Percentiles rank a stretch among this genome's conserved stretches.
Evolutionary conservation across 2,888 invertebrate genomes (phyloP).

Genomic region (Callosobruchus maculatus): DNA sequence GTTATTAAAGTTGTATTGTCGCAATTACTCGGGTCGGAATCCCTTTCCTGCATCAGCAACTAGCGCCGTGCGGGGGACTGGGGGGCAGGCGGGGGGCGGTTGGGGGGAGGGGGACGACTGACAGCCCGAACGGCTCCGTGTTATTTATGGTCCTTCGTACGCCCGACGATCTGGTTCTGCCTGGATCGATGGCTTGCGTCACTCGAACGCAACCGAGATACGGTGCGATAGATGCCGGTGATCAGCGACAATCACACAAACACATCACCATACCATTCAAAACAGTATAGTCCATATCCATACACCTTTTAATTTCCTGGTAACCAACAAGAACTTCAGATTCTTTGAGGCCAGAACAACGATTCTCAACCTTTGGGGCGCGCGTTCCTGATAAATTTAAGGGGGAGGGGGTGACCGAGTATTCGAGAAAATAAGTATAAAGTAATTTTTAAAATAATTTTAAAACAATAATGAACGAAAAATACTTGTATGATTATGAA

Average conservation of each 20-base stretch:
- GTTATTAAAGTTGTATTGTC: conserved; percentile 11
- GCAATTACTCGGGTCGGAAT: conserved; percentile 12
- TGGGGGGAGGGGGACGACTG: neutral
- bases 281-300: too few relatives aligned
- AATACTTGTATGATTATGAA: too few relatives aligned
- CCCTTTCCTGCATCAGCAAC: conserved; percentile 3
- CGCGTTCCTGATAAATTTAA: too few relatives aligned
- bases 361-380: too few relatives aligned
- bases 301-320: too few relatives aligned
- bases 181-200: neutral
- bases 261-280: too few relatives aligned
- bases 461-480: too few relatives aligned
- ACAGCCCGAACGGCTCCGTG: neutral
- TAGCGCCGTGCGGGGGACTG: neutral
- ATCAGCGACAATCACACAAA: neutral
- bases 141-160: neutral
- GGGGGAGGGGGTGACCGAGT: too few relatives aligned
- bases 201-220: neutral
- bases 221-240: neutral
- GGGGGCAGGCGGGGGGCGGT: neutral
- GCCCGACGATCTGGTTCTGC: neutral
- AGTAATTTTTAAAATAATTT: too few relatives aligned
- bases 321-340: too few relatives aligned
- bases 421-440: too few relatives aligned
- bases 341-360: too few relatives aligned